phyloP scores from a whole-genome alignment of 2,888 invertebrate genomes.

The Anorthoa munda region DNA sequence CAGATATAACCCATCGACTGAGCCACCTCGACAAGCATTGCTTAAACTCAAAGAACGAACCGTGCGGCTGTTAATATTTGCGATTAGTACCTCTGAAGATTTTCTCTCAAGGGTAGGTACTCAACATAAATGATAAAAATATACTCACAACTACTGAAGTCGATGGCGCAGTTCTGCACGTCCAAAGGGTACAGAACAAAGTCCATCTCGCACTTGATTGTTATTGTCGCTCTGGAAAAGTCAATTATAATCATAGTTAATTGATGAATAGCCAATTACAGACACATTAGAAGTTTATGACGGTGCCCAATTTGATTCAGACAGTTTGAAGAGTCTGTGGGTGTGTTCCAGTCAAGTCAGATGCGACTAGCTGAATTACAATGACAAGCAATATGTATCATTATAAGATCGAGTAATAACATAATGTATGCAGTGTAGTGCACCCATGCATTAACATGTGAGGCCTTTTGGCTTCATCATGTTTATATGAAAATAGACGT shows the following conservation, averaged over 20 bases:
- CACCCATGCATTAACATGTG: not conserved
- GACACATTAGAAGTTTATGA: not conserved
- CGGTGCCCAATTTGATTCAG: not conserved
- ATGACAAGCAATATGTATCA: constrained; percentile 1
- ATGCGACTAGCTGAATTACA: not conserved
- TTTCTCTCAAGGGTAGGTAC: not conserved
- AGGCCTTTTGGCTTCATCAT: constrained; percentile 32
- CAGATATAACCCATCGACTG: no score
- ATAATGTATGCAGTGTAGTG: constrained; percentile 1
- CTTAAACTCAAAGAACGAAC: no score
- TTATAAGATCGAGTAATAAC: not conserved
- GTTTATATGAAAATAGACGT: constrained; percentile 35
- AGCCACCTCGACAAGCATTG: no score
- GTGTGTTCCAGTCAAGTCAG: not conserved
- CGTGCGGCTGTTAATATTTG: not conserved
- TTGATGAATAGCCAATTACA: not conserved
- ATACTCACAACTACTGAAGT: constrained; percentile 92
- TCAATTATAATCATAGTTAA: constrained; percentile 35
- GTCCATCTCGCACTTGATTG: constrained; percentile 93
- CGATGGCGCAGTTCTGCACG: constrained; percentile 92
- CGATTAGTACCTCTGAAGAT: not conserved
- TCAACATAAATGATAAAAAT: not conserved
- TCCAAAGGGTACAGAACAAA: constrained; percentile 92
- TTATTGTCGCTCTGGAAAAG: constrained; percentile 91
- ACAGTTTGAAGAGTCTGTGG: not conserved